A percentile compares a stretch with the other conserved stretches of the same genome.
Conservation (phyloP, 2,888 invertebrate species). For the Hemistola chrysoprasaria region DNA sequence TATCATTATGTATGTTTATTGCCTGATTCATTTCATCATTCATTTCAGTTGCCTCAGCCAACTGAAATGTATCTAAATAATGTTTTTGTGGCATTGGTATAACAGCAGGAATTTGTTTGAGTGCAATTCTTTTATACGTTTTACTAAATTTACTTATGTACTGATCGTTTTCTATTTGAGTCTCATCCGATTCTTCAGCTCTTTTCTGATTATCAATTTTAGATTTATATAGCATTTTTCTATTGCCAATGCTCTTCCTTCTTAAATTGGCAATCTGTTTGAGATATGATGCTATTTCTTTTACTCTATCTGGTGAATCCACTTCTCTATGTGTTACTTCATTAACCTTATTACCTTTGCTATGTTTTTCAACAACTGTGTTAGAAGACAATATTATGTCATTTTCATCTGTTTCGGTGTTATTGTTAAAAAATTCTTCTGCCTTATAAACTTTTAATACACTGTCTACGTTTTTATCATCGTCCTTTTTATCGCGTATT, state of each 20-base stretch:
- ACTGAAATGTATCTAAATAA: conserved; percentile 8
- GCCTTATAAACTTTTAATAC: no score
- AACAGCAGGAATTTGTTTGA: conserved; percentile 13
- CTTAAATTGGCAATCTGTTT: background rate
- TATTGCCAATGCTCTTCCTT: background rate
- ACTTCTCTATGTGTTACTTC: background rate
- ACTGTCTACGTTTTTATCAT: no score
- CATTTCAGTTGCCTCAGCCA: no score
- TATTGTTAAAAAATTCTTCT: no score
- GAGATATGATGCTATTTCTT: background rate
- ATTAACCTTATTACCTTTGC: no score
- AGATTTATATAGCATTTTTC: background rate
- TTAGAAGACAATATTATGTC: no score
- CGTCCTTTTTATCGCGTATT: no score
- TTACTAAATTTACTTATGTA: conserved; percentile 30
- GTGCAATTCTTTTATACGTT: conserved; percentile 46
- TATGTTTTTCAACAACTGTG: no score
- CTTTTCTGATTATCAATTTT: conserved; percentile 1
- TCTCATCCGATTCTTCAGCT: conserved; percentile 10
- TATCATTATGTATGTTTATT: background rate
- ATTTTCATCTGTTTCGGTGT: no score
- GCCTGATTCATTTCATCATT: conserved; percentile 9
- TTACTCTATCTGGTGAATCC: background rate
- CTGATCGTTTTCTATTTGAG: conserved; percentile 3
- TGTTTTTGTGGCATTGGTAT: conserved; percentile 1